Percentiles rank a stretch among this genome's conserved stretches.
Evolutionary conservation across 1,140 invertebrate genomes (phyloP).

Genomic region (Eurosta solidaginis): DNA sequence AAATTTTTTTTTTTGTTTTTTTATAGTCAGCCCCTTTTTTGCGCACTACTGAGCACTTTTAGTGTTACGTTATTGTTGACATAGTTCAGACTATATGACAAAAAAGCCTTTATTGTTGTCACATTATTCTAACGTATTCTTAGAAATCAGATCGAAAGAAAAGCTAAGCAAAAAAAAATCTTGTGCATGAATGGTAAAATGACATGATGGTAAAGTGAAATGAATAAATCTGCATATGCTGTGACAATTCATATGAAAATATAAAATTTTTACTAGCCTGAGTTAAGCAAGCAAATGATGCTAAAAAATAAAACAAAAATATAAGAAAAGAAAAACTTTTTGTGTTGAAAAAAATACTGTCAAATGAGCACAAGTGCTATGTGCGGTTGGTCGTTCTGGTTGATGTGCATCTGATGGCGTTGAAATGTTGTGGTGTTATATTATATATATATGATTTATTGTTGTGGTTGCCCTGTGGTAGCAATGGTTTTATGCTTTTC

Average conservation of each 20-base stretch:
- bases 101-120: conserved; percentile 14
- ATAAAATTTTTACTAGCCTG: not conserved
- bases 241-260: not conserved
- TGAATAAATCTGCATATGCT: conserved; percentile 3
- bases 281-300: not conserved
- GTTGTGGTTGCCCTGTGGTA: not conserved
- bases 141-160: not conserved
- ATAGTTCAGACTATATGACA: conserved; percentile 8
- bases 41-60: not conserved
- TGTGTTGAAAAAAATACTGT: not conserved
- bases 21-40: not conserved
- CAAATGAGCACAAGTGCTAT: not conserved
- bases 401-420: not conserved
- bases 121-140: conserved; percentile 12
- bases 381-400: not conserved
- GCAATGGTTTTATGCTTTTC: not conserved
- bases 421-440: not conserved
- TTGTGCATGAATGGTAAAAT: not conserved
- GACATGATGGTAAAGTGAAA: not conserved
- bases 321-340: not conserved
- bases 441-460: conserved; percentile 6
- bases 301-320: not conserved
- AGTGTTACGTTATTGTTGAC: not conserved
- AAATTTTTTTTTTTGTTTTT: not conserved
- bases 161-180: not conserved